A percentile compares a stretch with the other conserved stretches of the same genome.
These are phyloP conservation scores for Mus spretus DNA, from an alignment of 2,797 vertebrate species.

Conservation along the genomic window DNA sequence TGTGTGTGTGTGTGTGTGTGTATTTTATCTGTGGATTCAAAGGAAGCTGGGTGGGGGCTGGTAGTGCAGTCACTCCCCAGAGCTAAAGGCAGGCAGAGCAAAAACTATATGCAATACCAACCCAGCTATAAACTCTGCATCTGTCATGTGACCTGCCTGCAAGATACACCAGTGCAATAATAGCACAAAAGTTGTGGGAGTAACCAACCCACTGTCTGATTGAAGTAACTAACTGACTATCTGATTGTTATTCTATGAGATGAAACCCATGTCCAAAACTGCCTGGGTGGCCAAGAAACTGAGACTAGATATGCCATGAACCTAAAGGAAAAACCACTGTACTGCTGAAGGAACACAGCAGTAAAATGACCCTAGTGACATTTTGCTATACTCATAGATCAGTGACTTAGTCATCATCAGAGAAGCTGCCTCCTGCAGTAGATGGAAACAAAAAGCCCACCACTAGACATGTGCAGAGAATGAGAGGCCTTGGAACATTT, in stretches of 20 bases:
- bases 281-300: background rate
- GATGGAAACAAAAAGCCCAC: background rate
- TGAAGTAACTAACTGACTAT: background rate
- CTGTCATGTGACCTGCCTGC: background rate
- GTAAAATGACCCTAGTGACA: background rate
- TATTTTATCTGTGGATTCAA: background rate
- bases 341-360: background rate
- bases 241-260: background rate
- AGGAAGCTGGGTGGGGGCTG: background rate
- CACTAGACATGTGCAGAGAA: background rate
- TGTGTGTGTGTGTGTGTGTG: background rate
- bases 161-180: too few species aligned
- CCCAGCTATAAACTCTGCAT: background rate
- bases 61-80: background rate
- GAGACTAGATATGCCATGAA: background rate
- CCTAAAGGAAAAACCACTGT: background rate
- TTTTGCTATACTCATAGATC: background rate
- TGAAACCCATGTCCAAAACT: background rate
- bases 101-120: background rate
- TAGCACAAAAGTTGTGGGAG: background rate
- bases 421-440: background rate
- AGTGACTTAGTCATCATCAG: background rate
- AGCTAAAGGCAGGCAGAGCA: background rate
- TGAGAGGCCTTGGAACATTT: background rate
- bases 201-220: background rate